Base-by-base conservation (phyloP, 2,888 invertebrate species). In the Hydrotaea diabolus region DNA sequence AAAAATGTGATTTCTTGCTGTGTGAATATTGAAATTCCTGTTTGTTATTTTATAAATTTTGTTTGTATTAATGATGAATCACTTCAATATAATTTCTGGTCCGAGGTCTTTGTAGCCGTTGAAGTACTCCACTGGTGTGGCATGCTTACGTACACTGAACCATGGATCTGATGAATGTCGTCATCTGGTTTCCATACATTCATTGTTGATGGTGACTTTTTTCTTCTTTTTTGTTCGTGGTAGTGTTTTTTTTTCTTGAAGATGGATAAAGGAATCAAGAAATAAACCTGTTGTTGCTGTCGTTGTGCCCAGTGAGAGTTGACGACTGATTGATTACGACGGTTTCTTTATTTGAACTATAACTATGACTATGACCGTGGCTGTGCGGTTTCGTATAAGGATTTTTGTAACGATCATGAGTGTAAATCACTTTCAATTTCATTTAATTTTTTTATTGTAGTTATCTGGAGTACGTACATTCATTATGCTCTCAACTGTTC, bases 231-330 rank as follows among this genome's bases (percentile, higher is more conserved):
- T 17, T 46, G n/a, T 76, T 0, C 0, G 21, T 31, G 31, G 31
- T 2, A 7, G 31, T 2, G 31, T 31, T 59, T 59, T 59, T 9
- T 59, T 59, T 59, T 2, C 0, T 19, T 13, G 39, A 11, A 3
- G 21, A 26, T 26, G 59, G 26, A 59, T 26, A 59, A 59, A 59
- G 59, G 26, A 59, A 57, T 19, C 43, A 71, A 46, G 17, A 74
- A 57, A 59, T 59, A 43, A 80, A 83, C 80, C 77, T n/a, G n/a
- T n/a, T n/a, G n/a, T n/a, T n/a, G n/a, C 84, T 76, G 83, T 81
- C 81, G 77, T n/a, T 53, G 74, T 55, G 49, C 57, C 72, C 77
- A 81, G 84, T 81, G 81, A 84, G 80, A 84, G 81, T 84, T 84
- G 71, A 21, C 49, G 64, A 31, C 2, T 64, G 69, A 62, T 76